Evolutionary conservation across 2,797 vertebrate genomes (phyloP), one percentile per base, ranked within the genome.

Genomic region (Cygnus olor): DNA sequence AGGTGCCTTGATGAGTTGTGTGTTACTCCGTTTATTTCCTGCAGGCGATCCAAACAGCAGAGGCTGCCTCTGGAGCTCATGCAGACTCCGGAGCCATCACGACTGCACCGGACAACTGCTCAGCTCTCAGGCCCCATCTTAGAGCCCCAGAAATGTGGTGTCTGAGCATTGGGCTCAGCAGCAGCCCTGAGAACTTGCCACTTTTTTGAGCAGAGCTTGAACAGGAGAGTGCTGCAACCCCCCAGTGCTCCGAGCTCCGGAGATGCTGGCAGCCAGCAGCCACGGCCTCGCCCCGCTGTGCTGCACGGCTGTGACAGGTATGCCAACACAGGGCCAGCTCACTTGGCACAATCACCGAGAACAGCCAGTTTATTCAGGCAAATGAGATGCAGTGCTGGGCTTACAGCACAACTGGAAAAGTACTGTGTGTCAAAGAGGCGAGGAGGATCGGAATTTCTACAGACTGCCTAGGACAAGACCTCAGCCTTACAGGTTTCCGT

Each of bases 291-390:
- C 16, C 38, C 32, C 0, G 0, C 15, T 1, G 65, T 32, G 6
- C 61, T 0, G 0, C 13, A 4, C 13, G 27, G 64, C 69, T 54
- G 63, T 76, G 88, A 54, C 79, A 58, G 65, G 28, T 49, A 3
- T 36, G 65, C 76, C 11, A 7, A 17, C 8, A 4, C 11, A 32
- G 36, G 81, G 72, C 80, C 69, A 70, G 38, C 73, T 92, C 77
- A 38, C 1, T 2, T 94, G 91, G 89, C 87, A 83, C 34, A 7
- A 58, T 4, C 73, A 40, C 58, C 54, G 8, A 3, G 38, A 88
- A 93, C 85, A 89, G 79, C 8, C 63, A 60, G 40, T 88, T 94
- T 91, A 86, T 60, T 91, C 88, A 92, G 87, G 87, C 92, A 95
- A 92, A 85, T 63, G 47, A 90, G 44, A 53, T 4, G 10, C 61